These are phyloP conservation scores for Halictus rubicundus DNA, from an alignment of 1,140 invertebrate genomes.

Conservation along the genomic window DNA sequence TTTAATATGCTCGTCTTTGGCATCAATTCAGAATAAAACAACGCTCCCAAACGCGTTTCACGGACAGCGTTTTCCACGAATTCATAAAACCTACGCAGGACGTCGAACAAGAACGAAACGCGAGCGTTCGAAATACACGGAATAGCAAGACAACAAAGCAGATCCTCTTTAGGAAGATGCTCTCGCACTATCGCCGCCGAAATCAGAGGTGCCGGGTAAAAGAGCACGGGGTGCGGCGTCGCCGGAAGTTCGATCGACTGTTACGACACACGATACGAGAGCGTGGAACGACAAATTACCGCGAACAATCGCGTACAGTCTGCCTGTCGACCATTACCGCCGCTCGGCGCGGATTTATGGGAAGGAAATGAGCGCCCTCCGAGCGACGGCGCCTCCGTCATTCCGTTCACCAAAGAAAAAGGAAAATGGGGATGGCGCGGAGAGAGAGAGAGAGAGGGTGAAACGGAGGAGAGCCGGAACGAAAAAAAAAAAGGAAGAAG, in stretches of 20 bases:
- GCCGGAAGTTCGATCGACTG: constrained; percentile 29
- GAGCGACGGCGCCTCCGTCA: constrained; percentile 31
- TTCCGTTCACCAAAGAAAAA: constrained; percentile 28
- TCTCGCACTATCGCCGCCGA: no score
- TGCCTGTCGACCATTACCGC: constrained; percentile 48
- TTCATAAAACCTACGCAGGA: no score
- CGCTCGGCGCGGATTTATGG: constrained; percentile 47
- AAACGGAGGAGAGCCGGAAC: neutral
- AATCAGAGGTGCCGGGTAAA: neutral
- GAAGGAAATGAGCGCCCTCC: constrained; percentile 58
- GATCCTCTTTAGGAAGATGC: no score
- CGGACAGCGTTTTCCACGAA: no score
- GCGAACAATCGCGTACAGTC: constrained; percentile 49
- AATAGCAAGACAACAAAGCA: no score
- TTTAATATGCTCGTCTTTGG: no score
- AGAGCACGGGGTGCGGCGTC: neutral
- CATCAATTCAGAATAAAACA: no score
- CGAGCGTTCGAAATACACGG: no score
- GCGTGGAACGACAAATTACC: constrained; percentile 47
- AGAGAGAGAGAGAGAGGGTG: neutral
- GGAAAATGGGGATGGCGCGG: neutral
- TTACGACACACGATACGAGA: constrained; percentile 11
- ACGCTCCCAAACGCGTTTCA: no score
- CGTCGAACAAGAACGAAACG: no score
- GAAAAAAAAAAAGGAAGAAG: neutral